Evolutionary conservation across 2,888 invertebrate species (phyloP).

Genomic region (Cheilosia vulpina): DNA sequence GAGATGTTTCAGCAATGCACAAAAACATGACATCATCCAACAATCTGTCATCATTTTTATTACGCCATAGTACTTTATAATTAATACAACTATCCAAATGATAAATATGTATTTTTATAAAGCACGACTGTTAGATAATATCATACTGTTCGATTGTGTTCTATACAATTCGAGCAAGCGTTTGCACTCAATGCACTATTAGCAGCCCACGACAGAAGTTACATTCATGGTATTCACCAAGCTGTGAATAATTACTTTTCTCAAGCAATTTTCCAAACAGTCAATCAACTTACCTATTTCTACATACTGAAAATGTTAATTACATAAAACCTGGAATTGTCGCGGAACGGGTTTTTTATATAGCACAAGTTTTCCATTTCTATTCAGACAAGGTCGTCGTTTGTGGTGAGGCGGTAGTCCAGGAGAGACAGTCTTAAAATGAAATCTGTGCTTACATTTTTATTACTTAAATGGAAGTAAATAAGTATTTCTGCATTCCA

Average conservation of each 20-base stretch:
- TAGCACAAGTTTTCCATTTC: conserved; percentile 22
- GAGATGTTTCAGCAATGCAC: too few relatives aligned
- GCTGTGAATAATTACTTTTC: conserved; percentile 9
- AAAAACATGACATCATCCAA: too few relatives aligned
- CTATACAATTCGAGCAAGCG: too few relatives aligned
- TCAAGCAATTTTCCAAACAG: conserved; percentile 18
- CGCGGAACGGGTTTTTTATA: conserved; percentile 14
- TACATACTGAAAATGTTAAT: conserved; percentile 17
- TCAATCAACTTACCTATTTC: conserved; percentile 2
- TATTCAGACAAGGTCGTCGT: conserved; percentile 15
- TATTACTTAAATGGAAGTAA: too few relatives aligned
- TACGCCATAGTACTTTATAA: too few relatives aligned
- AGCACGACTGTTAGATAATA: neutral
- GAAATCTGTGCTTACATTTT: too few relatives aligned
- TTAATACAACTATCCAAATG: too few relatives aligned
- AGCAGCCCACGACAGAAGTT: neutral
- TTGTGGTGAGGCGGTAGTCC: neutral
- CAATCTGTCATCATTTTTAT: too few relatives aligned
- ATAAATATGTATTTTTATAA: neutral
- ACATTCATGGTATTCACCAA: conserved; percentile 1
- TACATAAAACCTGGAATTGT: conserved; percentile 6
- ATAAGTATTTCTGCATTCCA: too few relatives aligned
- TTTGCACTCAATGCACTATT: too few relatives aligned
- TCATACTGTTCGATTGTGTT: neutral
- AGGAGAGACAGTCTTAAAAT: too few relatives aligned